phyloP scores from a whole-genome alignment of 37 sponge, comb jelly and placozoan species.

The Eunapius fragilis region DNA sequence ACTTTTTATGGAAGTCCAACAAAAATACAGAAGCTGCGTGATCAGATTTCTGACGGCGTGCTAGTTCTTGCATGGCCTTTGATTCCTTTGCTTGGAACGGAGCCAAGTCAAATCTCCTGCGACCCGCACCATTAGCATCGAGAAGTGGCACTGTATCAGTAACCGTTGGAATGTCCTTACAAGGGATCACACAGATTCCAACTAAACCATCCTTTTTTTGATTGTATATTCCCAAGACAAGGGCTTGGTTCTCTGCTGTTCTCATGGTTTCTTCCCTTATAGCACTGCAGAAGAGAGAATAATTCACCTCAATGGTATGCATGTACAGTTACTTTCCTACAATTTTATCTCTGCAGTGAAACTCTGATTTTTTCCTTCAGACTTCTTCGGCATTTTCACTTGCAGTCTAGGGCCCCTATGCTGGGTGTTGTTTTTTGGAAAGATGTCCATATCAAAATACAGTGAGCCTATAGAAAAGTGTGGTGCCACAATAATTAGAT shows the following conservation, averaged over 20 bases:
- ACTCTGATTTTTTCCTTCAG: not conserved
- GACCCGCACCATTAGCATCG: not conserved
- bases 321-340: not conserved
- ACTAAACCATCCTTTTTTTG: not conserved
- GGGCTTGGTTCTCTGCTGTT: not conserved
- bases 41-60: not conserved
- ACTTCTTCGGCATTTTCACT: not conserved
- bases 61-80: not conserved
- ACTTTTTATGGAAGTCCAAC: not conserved
- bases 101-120: not conserved
- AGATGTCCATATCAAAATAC: not conserved
- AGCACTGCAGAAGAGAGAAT: not conserved
- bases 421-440: not conserved
- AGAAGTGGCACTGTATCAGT: not conserved
- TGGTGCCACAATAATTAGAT: not conserved
- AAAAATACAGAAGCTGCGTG: not conserved
- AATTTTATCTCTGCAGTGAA: not conserved
- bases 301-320: not conserved
- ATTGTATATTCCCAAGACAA: not conserved
- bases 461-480: not conserved
- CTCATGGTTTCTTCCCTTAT: not conserved
- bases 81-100: not conserved
- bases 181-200: not conserved
- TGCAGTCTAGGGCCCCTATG: not conserved
- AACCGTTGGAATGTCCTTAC: not conserved